These are phyloP conservation scores for Linnaemya vulpina DNA, from an alignment of 2,888 invertebrate genomes.

Conservation along the genomic window DNA sequence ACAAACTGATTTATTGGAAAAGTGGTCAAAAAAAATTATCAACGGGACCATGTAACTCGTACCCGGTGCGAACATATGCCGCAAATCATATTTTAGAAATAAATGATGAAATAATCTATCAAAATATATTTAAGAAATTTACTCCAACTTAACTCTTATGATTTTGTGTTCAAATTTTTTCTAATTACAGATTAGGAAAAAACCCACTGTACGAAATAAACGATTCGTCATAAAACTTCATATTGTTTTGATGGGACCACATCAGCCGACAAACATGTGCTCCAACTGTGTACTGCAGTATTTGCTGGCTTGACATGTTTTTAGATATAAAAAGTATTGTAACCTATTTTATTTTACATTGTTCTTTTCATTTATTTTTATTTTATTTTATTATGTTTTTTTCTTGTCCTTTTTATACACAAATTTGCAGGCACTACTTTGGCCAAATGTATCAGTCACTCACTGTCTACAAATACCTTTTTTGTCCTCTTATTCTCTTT, in stretches of 20 bases:
- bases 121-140: too few relatives aligned
- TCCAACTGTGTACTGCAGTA: background rate
- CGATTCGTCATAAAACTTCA: background rate
- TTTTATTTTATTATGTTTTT: constrained; percentile 1
- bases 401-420: constrained; percentile 22
- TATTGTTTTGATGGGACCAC: constrained; percentile 14
- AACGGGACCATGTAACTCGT: too few relatives aligned
- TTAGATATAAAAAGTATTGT: constrained; percentile 10
- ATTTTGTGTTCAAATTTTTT: too few relatives aligned
- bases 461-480: constrained; percentile 34
- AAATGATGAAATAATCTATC: too few relatives aligned
- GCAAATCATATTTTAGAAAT: too few relatives aligned
- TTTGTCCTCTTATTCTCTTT: constrained; percentile 7
- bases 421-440: constrained; percentile 45
- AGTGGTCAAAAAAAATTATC: too few relatives aligned
- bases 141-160: too few relatives aligned
- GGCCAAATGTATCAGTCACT: constrained; percentile 26
- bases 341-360: constrained; percentile 26
- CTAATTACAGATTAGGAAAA: too few relatives aligned
- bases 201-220: background rate
- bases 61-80: too few relatives aligned
- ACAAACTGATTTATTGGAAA: too few relatives aligned
- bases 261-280: background rate
- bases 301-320: constrained; percentile 40
- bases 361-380: background rate